Evolutionary conservation across 2,113 vertebrate genomes (phyloP).

Genomic region (Spheniscus mendiculus): DNA sequence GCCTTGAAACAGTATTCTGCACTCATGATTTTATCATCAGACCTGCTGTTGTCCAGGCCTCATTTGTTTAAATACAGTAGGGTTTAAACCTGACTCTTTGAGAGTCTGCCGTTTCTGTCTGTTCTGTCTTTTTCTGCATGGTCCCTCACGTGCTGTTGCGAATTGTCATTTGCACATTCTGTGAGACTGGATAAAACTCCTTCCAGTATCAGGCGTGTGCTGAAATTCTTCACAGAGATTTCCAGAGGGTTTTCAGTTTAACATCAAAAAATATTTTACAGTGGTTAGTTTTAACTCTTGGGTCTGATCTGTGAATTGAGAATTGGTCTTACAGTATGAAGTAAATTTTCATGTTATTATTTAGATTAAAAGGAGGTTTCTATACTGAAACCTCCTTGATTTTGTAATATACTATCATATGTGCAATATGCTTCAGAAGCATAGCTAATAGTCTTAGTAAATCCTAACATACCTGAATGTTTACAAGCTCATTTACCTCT

Average conservation of each 20-base stretch:
- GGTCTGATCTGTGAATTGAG: background rate
- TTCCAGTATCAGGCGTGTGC: background rate
- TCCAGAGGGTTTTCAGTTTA: background rate
- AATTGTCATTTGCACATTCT: background rate
- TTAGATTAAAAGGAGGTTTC: background rate
- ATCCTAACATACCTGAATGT: conserved; percentile 52
- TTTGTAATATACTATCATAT: conserved; percentile 14
- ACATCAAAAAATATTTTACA: background rate
- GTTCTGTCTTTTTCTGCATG: background rate
- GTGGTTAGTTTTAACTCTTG: background rate
- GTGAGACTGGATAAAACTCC: background rate
- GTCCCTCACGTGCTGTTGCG: accelerated
- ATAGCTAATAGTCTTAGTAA: conserved; percentile 34
- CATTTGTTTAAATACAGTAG: background rate
- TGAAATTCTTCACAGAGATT: background rate
- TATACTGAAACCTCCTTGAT: conserved; percentile 28
- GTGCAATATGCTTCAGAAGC: conserved; percentile 45
- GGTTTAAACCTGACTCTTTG: background rate
- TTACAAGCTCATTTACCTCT: conserved; percentile 51
- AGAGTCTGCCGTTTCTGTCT: background rate
- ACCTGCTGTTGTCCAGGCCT: background rate
- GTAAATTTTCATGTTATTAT: background rate
- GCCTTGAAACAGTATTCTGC: background rate
- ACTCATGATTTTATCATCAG: background rate
- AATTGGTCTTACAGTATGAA: background rate